Evolutionary conservation across 2,888 invertebrate species (phyloP), one percentile per base, ranked within the genome.

Genomic region (Sipha maydis): DNA sequence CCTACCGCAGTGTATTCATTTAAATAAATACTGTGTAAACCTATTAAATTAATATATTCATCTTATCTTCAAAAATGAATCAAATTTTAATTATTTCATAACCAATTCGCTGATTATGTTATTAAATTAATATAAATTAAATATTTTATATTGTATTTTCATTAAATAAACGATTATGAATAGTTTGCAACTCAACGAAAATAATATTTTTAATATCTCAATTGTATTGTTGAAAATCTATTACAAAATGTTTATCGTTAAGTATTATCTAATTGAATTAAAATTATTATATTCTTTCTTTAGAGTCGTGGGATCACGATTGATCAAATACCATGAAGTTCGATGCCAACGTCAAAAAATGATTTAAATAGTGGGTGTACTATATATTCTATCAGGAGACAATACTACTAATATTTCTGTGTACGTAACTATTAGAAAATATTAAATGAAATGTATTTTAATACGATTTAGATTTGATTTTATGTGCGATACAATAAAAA

Each of bases 151-250:
- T 31, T 31, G 14, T 71, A 17, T 83, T 82, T 54, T 38, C 48
- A 54, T 83, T 21, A 25, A 5, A 82, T 71, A 48, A 71, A 48
- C 69, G 31, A 48, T 67, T 48, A 41, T 41, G 21, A n/a, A 41
- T 41, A 41, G 69, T 69, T 41, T 69, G 21, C 38, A n/a, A 11
- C 28, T 11, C 41, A 82, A 82, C 69, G 69, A 5, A 11, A 48
- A 80, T 48, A 21, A 17, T 80, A 28, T 28, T 21, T 41, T 28
- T 3, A 38, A 41, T 82, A 69, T 48, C 82, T 82, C 69, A 48
- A 82, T 34, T 83, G 83, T 71, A 83, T 83, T 83, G 71, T 83
- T 48, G 71, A 48, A 71, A 54, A 83, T 82, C 48, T 54, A 31
- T 31, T 83, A 54, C 25, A 25, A 71, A 31, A 48, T 7, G 14